Evolutionary conservation across 2,888 invertebrate species (phyloP), one percentile per base, ranked within the genome.

Genomic region (Tanaodytes sp.): DNA sequence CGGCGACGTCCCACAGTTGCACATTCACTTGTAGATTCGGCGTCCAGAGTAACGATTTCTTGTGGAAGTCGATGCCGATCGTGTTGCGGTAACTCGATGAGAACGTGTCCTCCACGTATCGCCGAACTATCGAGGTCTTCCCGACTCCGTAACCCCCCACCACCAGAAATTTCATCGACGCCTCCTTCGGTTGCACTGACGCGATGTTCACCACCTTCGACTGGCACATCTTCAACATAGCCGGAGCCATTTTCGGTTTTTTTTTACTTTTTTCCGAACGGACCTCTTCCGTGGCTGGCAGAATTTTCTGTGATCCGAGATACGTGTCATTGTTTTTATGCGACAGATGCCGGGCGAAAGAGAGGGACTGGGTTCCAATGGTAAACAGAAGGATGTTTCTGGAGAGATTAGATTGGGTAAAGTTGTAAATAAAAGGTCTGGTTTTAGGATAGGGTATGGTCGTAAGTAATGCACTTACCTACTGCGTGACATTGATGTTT

Each of bases 1-100:
- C 71, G 1, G 71, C 66, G 6, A 66, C 54, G 20, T 71, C 66
- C 71, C 71, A 71, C 6, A 71, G 46, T n/a, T 71, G 58, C 1
- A 66, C 6, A 8, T 55, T 16, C 1, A 63, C 19, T 6, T 12
- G 3, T 1, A 20, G 31, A 16, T 54, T 65, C 1, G 65, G 62
- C 11, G 16, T 48, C 62, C 61, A 62, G 2, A 9, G 0, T 1
- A 65, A 1, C 1, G 12, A n/a, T 12, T 70, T 70, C 4, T 39
- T 37, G 1, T 51, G 43, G 23, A 59, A 70, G 2, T 70, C 70
- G 11, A 70, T 36, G 23, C 65, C 70, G 5, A 70, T 20, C 3
- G 65, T 70, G 19, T 11, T 52, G 8, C 33, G 19, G 16, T 62
- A 52, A 0, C 2, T 6, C 0, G 9, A 0, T 8, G 15, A 23